Conservation (phyloP, 2,113 vertebrate species). For the Seriola rivoliana region DNA sequence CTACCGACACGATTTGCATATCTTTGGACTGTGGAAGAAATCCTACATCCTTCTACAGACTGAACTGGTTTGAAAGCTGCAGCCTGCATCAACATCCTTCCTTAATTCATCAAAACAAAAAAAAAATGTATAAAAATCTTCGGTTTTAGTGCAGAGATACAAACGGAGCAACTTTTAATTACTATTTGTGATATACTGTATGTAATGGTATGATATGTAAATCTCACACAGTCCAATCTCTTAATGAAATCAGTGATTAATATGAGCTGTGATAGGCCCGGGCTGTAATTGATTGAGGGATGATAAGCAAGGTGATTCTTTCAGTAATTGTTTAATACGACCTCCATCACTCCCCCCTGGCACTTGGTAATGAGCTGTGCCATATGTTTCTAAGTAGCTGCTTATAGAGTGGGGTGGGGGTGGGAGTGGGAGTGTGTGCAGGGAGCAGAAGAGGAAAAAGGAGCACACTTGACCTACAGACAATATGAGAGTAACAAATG, state of each 20-base stretch:
- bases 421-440: neutral
- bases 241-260: conserved; percentile 44
- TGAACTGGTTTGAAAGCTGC: too few relatives aligned
- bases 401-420: neutral
- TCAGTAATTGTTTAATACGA: conserved; percentile 43
- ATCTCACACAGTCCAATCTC: conserved; percentile 20
- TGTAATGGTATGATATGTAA: too few relatives aligned
- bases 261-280: conserved; percentile 7
- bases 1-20: too few relatives aligned
- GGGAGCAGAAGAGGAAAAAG: neutral
- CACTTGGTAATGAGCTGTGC: neutral
- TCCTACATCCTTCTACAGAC: too few relatives aligned
- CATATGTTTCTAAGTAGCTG: neutral
- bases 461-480: neutral
- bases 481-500: too few relatives aligned
- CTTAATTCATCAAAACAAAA: too few relatives aligned
- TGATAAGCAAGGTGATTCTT: conserved; percentile 26
- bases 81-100: too few relatives aligned
- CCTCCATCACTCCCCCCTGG: neutral
- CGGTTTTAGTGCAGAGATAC: too few relatives aligned
- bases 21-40: too few relatives aligned
- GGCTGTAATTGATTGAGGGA: conserved; percentile 30
- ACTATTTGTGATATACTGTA: conserved; percentile 1
- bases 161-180: neutral
- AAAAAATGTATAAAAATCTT: too few relatives aligned